Evolutionary conservation across 2,888 invertebrate genomes (phyloP), one percentile per base, ranked within the genome.

Genomic region (Isoperla grammatica): DNA sequence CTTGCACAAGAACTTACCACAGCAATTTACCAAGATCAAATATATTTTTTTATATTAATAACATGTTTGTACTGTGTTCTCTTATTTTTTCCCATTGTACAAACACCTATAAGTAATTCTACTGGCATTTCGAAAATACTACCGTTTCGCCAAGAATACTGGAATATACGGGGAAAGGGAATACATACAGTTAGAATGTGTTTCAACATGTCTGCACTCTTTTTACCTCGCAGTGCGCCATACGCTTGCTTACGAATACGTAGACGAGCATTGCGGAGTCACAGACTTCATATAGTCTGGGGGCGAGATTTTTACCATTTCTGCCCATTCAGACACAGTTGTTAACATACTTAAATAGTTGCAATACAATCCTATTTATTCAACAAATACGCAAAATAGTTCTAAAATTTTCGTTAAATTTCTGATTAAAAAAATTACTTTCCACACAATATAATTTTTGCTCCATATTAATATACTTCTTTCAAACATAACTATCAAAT

Each of bases 31-130:
- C 60, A 60, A 23, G 49, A 29, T 55, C 48, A 58, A 56, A 60
- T 55, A 46, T 54, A 42, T 59, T 60, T 48, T 40, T 59, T 37
- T 35, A 46, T 39, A 59, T 45, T 49, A 37, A 53, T 53, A 53
- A 50, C 48, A 49, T 56, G 55, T 62, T 62, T 62, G 62, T 62
- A 62, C 62, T 62, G 62, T 62, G 56, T 42, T 53, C 42, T 20
- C 43, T 54, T 42, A 12, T 22, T 53, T 57, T n/a, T 57, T 57
- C 45, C 40, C 57, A 13, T 43, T 40, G 61, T 61, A 61, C 61
- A 61, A 61, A 61, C 61, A 61, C 54, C 45, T 46, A 61, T 53
- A 53, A 53, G 15, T 37, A 60, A 20, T 60, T 35, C 61, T 61
- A 61, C 57, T 61, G 54, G 61, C 54, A 53, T 22, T 57, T 56